Evolutionary conservation across 2,113 vertebrate genomes (phyloP).

Genomic region (Mustelus asterias): DNA sequence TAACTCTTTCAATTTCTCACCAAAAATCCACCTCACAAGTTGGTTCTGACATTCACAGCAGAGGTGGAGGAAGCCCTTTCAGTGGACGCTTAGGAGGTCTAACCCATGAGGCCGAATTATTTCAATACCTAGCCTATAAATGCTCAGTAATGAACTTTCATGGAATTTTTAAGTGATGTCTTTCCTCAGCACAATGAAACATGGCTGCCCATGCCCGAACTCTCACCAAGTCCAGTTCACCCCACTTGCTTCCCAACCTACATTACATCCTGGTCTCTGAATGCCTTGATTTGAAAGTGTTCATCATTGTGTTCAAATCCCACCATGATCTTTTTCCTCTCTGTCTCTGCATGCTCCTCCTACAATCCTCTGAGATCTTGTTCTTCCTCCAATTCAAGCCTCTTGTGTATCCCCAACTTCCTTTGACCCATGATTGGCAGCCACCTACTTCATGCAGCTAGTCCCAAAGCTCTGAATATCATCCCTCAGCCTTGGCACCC

Average conservation of each 20-base stretch:
- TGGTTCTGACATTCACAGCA: no score
- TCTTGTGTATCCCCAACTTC: not conserved
- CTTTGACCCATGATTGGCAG: not conserved
- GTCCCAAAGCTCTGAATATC: not conserved
- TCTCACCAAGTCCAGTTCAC: not conserved
- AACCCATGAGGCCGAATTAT: no score
- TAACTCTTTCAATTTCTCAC: no score
- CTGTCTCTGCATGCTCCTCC: not conserved
- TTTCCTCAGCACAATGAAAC: no score
- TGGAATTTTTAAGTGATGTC: no score
- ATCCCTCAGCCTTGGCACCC: not conserved
- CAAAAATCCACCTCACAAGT: no score
- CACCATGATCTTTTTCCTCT: not conserved
- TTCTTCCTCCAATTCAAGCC: not conserved
- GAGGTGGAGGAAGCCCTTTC: no score
- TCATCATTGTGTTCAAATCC: not conserved
- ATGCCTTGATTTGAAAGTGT: no score
- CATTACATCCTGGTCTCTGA: not conserved
- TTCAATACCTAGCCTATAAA: no score
- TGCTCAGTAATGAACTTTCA: no score
- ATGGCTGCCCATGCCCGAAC: no score
- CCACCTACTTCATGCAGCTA: not conserved
- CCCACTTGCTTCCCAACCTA: not conserved
- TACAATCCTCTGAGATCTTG: not conserved
- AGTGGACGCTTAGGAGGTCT: no score